Evolutionary conservation across 2,888 invertebrate genomes (phyloP).

Genomic region (Lissonota sp.): DNA sequence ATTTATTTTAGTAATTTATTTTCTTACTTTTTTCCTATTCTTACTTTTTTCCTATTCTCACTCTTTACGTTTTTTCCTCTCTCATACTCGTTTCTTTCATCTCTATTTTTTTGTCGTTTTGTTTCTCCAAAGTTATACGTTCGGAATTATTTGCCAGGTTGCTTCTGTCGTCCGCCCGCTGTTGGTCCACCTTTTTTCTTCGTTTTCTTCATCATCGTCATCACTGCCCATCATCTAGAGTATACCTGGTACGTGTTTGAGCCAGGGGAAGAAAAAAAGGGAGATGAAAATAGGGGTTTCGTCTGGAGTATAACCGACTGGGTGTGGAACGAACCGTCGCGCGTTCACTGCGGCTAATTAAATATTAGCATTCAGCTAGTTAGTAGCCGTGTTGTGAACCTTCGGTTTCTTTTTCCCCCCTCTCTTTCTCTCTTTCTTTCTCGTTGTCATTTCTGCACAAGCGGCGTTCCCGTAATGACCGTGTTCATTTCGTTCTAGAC

Average conservation of each 20-base stretch:
- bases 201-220: constrained; percentile 19
- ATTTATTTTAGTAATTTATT: not conserved
- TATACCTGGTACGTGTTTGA: not conserved
- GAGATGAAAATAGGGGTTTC: constrained; percentile 9
- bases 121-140: constrained; percentile 48
- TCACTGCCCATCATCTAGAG: not conserved
- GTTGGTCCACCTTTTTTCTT: not conserved
- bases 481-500: constrained; percentile 54
- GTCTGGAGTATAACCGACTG: constrained; percentile 53
- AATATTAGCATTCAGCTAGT: constrained; percentile 78
- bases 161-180: constrained; percentile 14
- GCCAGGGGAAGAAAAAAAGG: not conserved
- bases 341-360: constrained; percentile 70
- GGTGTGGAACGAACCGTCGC: constrained; percentile 52
- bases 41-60: not conserved
- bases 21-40: not conserved
- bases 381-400: constrained; percentile 68
- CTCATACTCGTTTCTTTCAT: constrained; percentile 51
- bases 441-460: constrained; percentile 64
- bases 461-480: constrained; percentile 60
- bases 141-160: constrained; percentile 37
- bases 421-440: constrained; percentile 42
- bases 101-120: constrained; percentile 28
- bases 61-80: constrained; percentile 13
- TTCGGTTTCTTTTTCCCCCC: constrained; percentile 36